Percentiles rank a stretch among this genome's conserved stretches.
Conservation (phyloP, 2,888 invertebrate genomes). For the Hofmannophila pseudospretella region DNA sequence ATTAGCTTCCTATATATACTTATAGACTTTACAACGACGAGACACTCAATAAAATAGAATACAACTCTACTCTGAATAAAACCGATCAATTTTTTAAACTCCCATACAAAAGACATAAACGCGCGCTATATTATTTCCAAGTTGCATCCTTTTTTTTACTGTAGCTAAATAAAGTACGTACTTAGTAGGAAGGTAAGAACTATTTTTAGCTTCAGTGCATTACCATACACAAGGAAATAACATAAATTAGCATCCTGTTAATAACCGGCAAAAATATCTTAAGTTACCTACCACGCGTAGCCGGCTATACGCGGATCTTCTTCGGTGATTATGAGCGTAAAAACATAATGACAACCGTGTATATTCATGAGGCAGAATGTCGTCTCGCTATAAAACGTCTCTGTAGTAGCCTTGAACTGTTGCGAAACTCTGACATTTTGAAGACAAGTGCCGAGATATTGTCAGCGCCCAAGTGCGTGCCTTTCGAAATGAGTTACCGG, state of each 20-base stretch:
- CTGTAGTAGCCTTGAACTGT: constrained; percentile 61
- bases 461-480: constrained; percentile 22
- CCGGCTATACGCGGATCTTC: constrained; percentile 25
- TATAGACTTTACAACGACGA: too few species aligned
- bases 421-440: constrained; percentile 55
- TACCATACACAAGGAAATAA: constrained; percentile 30
- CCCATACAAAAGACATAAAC: constrained; percentile 42
- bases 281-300: constrained; percentile 14
- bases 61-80: too few species aligned
- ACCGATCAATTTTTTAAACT: not conserved
- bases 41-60: too few species aligned
- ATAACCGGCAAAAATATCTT: constrained; percentile 24
- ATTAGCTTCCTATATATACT: constrained; percentile 1
- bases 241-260: constrained; percentile 24
- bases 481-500: constrained; percentile 38
- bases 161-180: not conserved
- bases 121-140: constrained; percentile 19
- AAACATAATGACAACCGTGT: constrained; percentile 29
- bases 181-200: not conserved
- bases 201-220: constrained; percentile 15
- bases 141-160: not conserved
- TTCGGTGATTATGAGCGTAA: constrained; percentile 16
- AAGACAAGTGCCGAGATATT: constrained; percentile 25
- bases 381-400: constrained; percentile 31
- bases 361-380: constrained; percentile 33